Evolutionary conservation across 2,888 invertebrate genomes (phyloP), one percentile per base, ranked within the genome.

Genomic region (Augiades crinisus): DNA sequence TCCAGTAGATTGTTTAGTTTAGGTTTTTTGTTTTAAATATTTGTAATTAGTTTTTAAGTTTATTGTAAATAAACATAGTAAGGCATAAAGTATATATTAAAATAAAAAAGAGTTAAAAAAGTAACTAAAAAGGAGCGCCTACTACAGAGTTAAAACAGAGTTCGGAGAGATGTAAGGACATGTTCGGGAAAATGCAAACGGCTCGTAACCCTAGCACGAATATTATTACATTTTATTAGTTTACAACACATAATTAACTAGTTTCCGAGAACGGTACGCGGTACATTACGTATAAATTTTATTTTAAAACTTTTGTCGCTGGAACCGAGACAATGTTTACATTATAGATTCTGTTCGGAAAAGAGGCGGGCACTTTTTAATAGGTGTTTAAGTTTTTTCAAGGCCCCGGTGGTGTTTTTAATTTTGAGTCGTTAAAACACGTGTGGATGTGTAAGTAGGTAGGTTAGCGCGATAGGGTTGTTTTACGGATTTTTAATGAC

Each of bases 211-310:
- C n/a, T n/a, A n/a, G n/a, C n/a, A 40, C 53, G 31, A 33, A 17
- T 41, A 40, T 40, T 49, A 49, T 73, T 63, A 65, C 65, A 47
- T 75, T 83, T 84, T 84, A 84, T 84, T 77, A 79, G 74, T 83
- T 84, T 80, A 83, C 85, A 75, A 70, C 73, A 66, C 63, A 70
- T 77, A 77, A 82, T 84, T 78, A 84, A 78, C 78, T 65, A 74
- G 78, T 79, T 85, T 84, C 84, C 72, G 57, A 79, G 85, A 85
- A 86, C 67, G 76, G 78, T 77, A 71, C 71, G 68, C 71, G 70
- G 64, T 49, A 49, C 65, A 69, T 68, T 68, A 67, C 43, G 19
- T 47, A 44, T 44, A 44, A 72, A 74, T 74, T 73, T 72, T 70
- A 72, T 72, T 72, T 68, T 64, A 61, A 56, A 56, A 45, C 78